Evolutionary conservation across 2,888 invertebrate genomes (phyloP).

Genomic region (Caenorhabditis sp.): DNA sequence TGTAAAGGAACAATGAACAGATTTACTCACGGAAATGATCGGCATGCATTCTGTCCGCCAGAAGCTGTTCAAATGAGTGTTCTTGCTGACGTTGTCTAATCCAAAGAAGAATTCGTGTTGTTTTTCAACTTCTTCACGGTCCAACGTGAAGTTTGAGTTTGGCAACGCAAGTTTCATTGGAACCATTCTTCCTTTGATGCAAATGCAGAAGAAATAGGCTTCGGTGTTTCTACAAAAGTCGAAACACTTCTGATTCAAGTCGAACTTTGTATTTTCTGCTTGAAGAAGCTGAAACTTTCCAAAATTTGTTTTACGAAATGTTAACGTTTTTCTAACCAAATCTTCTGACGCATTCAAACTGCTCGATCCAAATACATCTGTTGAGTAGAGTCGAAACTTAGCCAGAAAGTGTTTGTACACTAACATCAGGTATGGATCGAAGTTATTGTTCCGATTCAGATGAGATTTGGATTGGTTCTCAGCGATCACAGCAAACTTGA

Average conservation of each 20-base stretch:
- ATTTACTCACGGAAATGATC: constrained; percentile 33
- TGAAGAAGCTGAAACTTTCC: constrained; percentile 14
- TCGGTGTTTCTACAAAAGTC: constrained; percentile 22
- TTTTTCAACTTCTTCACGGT: constrained; percentile 10
- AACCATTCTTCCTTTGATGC: constrained; percentile 30
- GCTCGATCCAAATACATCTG: constrained; percentile 14
- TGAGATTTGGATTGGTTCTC: neutral
- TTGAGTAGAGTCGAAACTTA: constrained; percentile 43
- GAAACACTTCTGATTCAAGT: constrained; percentile 29
- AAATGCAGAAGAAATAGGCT: constrained; percentile 51
- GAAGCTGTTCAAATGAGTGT: constrained; percentile 15
- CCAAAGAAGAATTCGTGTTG: constrained; percentile 46
- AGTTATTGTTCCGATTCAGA: neutral
- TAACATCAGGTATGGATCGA: constrained; percentile 32
- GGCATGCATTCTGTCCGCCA: constrained; percentile 30
- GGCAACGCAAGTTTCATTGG: neutral
- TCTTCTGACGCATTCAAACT: constrained; percentile 22
- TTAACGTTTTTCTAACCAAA: neutral
- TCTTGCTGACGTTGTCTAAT: constrained; percentile 23
- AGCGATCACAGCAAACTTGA: constrained; percentile 20
- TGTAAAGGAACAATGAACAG: too few relatives aligned
- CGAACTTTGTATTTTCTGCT: neutral
- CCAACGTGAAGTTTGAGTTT: too few relatives aligned
- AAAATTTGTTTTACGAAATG: neutral
- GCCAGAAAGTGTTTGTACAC: constrained; percentile 34